phyloP scores from a whole-genome alignment of 2,113 vertebrate genomes.

The Etheostoma cragini region DNA sequence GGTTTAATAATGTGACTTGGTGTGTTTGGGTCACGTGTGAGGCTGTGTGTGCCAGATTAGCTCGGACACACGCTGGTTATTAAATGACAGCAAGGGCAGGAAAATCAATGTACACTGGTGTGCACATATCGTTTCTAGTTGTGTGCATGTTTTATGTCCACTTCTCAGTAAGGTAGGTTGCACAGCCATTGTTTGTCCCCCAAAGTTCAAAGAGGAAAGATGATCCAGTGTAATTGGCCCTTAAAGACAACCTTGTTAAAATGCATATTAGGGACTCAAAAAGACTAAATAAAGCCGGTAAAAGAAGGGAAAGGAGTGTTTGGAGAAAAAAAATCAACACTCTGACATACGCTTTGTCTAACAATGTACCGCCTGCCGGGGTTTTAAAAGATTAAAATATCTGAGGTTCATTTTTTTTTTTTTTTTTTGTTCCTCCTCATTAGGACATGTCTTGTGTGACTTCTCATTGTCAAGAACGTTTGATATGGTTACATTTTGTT shows the following conservation, averaged over 20 bases:
- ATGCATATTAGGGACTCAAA: conserved; percentile 61
- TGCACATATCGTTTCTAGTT: background rate
- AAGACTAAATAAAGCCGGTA: conserved; percentile 75
- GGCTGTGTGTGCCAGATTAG: background rate
- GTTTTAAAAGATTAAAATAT: conserved; percentile 83
- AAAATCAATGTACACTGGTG: background rate
- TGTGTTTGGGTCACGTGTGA: background rate
- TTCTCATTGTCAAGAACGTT: conserved; percentile 80
- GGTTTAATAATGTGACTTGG: background rate
- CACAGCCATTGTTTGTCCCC: background rate
- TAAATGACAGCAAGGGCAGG: background rate
- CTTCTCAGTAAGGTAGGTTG: conserved; percentile 8
- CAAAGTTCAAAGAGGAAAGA: conserved; percentile 59
- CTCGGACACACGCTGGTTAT: background rate
- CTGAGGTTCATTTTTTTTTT: conserved; percentile 68
- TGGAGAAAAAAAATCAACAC: conserved; percentile 67
- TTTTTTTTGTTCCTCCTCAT: conserved; percentile 79
- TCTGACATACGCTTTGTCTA: conserved; percentile 79
- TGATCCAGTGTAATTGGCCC: conserved; percentile 69
- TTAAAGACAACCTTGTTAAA: conserved; percentile 80
- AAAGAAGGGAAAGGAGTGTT: conserved; percentile 44
- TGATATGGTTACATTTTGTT: conserved; percentile 80
- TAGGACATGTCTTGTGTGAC: conserved; percentile 79
- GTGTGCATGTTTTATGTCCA: conserved; percentile 6
- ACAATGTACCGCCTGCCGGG: conserved; percentile 78